phyloP scores from a whole-genome alignment of 1,140 invertebrate species.

The Drosophila sturtevanti region DNA sequence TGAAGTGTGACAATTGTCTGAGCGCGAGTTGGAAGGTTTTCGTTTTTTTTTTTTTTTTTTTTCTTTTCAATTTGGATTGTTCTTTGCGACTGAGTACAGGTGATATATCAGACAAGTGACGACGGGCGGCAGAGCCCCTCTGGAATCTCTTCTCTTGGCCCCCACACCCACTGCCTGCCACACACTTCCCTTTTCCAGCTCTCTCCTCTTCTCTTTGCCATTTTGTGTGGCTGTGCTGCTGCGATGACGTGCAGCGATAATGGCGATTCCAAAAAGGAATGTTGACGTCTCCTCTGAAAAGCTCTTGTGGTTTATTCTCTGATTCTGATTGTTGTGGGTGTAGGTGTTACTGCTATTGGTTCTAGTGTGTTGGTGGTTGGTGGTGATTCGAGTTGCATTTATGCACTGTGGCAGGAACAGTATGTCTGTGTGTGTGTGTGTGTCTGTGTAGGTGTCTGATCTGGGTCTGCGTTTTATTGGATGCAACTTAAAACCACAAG shows the following conservation, averaged over 20 bases:
- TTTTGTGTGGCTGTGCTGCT: not conserved
- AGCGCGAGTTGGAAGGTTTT: constrained; percentile 25
- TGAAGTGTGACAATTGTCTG: constrained; percentile 72
- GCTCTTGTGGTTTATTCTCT: constrained; percentile 3
- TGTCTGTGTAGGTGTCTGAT: constrained; percentile 54
- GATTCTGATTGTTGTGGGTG: constrained; percentile 48
- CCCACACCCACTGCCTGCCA: constrained; percentile 11
- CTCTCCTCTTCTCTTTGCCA: constrained; percentile 15
- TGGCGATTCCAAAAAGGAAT: constrained; percentile 58
- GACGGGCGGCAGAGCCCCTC: constrained; percentile 47
- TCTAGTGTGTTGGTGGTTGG: not conserved
- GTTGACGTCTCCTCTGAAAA: constrained; percentile 54
- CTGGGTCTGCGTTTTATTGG: constrained; percentile 38
- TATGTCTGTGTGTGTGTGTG: not conserved
- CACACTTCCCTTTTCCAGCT: not conserved
- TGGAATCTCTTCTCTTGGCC: not conserved
- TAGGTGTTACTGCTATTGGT: constrained; percentile 33
- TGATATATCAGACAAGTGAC: constrained; percentile 81
- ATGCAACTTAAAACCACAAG: not conserved
- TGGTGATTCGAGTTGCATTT: too few species aligned
- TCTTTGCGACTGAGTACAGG: constrained; percentile 58
- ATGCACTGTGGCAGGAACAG: not conserved
- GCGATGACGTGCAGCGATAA: constrained; percentile 75
- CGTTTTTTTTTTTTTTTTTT: too few species aligned
- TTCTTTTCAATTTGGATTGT: constrained; percentile 63